A percentile compares a stretch with the other conserved stretches of the same genome.
Conservation (phyloP, 1,140 invertebrate genomes). For the Ceratosolen solmsi region DNA sequence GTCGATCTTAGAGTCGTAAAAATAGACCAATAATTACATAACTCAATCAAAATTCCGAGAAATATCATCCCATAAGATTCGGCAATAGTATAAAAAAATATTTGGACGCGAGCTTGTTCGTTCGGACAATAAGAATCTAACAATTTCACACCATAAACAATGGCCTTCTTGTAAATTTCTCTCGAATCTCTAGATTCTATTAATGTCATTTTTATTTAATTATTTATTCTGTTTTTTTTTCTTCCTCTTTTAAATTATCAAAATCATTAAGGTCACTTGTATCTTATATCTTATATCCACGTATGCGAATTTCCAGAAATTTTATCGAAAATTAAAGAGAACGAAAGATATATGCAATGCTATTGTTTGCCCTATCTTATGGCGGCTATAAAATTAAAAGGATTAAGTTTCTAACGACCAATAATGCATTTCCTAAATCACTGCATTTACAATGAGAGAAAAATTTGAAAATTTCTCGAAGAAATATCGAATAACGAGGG, state of each 20-base stretch:
- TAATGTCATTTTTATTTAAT: too few relatives aligned
- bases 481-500: too few relatives aligned
- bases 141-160: background rate
- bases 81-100: background rate
- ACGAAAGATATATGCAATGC: background rate
- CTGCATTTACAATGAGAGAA: too few relatives aligned
- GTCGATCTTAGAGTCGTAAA: background rate
- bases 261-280: background rate
- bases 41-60: background rate
- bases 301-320: background rate
- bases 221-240: background rate
- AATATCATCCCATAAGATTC: background rate
- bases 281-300: background rate
- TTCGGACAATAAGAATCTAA: background rate
- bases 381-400: background rate
- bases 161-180: background rate
- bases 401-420: too few relatives aligned
- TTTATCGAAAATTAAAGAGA: background rate
- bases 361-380: background rate
- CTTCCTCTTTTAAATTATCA: background rate
- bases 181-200: too few relatives aligned
- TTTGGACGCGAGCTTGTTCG: background rate
- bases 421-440: too few relatives aligned
- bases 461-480: too few relatives aligned
- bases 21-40: conserved; percentile 14